A percentile compares a stretch with the other conserved stretches of the same genome.
Conservation (phyloP, 2,888 invertebrate species). For the Sylvicola cinctus region DNA sequence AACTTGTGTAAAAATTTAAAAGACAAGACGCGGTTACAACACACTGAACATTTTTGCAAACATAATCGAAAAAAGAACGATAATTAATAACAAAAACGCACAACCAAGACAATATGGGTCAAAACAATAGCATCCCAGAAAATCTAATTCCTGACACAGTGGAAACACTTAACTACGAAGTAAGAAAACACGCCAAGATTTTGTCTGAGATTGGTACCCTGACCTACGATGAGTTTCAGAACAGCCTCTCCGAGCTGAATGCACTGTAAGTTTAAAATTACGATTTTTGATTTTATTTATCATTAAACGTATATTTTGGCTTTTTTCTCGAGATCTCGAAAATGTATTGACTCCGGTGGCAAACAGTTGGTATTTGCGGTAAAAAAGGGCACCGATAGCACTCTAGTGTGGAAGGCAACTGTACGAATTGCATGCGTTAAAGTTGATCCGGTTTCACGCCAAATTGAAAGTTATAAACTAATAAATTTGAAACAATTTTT, state of each 20-base stretch:
- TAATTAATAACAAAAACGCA: no score
- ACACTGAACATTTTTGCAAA: no score
- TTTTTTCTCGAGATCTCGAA: conserved; percentile 30
- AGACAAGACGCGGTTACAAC: no score
- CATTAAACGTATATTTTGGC: no score
- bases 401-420: conserved; percentile 46
- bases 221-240: conserved; percentile 36
- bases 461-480: conserved; percentile 34
- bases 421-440: conserved; percentile 43
- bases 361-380: conserved; percentile 42
- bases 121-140: conserved; percentile 13
- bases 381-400: conserved; percentile 38
- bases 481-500: conserved; percentile 42
- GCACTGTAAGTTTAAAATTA: conserved; percentile 28
- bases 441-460: conserved; percentile 29
- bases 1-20: no score
- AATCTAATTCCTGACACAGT: conserved; percentile 14
- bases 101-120: conserved; percentile 13
- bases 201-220: conserved; percentile 25
- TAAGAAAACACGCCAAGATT: conserved; percentile 21
- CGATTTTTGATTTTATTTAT: background rate
- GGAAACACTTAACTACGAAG: conserved; percentile 13
- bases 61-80: no score
- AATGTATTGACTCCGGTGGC: conserved; percentile 36
- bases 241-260: conserved; percentile 36